Conservation (phyloP, 2,888 invertebrate genomes). For the Dryobotodes eremita region DNA sequence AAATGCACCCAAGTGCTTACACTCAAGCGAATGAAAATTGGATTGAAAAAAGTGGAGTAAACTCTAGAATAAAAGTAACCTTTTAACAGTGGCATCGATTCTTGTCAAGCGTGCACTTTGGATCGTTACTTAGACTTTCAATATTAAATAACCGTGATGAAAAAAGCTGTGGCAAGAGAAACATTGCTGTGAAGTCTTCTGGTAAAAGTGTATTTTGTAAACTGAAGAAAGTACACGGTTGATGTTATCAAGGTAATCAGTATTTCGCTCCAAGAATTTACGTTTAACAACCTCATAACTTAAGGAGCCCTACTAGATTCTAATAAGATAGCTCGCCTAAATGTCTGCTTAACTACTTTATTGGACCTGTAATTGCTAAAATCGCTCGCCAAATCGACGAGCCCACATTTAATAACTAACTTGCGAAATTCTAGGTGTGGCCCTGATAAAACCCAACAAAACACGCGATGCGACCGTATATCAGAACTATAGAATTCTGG, state of each 20-base stretch:
- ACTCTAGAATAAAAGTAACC: slow-evolving; percentile 43
- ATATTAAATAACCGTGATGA: slow-evolving; percentile 39
- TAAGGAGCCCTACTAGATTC: slow-evolving; percentile 27
- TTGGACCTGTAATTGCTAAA: slow-evolving; percentile 57
- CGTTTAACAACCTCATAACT: slow-evolving; percentile 22
- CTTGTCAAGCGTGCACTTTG: slow-evolving; percentile 52
- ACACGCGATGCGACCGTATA: slow-evolving; percentile 81
- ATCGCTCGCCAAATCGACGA: slow-evolving; percentile 47
- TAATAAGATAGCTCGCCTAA: slow-evolving; percentile 42
- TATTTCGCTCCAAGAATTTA: slow-evolving; percentile 18
- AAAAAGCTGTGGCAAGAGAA: slow-evolving; percentile 18
- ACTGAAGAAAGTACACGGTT: slow-evolving; percentile 5
- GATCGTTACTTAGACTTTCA: slow-evolving; percentile 48
- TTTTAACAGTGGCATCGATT: slow-evolving; percentile 51
- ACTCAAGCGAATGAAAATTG: slow-evolving; percentile 64
- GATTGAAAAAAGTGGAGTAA: slow-evolving; percentile 54
- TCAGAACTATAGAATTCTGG: slow-evolving; percentile 71
- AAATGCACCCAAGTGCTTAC: slow-evolving; percentile 56
- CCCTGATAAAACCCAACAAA: slow-evolving; percentile 71
- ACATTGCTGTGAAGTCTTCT: slow-evolving; percentile 23
- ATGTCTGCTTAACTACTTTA: slow-evolving; percentile 58
- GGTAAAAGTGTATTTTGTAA: slow-evolving; percentile 13
- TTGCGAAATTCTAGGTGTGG: slow-evolving; percentile 80
- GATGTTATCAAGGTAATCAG: slow-evolving; percentile 26
- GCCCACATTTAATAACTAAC: slow-evolving; percentile 69